Conservation (phyloP, 30 jellyfish, hydroid and myxozoan genomes). For the Clytia hemisphaerica region DNA sequence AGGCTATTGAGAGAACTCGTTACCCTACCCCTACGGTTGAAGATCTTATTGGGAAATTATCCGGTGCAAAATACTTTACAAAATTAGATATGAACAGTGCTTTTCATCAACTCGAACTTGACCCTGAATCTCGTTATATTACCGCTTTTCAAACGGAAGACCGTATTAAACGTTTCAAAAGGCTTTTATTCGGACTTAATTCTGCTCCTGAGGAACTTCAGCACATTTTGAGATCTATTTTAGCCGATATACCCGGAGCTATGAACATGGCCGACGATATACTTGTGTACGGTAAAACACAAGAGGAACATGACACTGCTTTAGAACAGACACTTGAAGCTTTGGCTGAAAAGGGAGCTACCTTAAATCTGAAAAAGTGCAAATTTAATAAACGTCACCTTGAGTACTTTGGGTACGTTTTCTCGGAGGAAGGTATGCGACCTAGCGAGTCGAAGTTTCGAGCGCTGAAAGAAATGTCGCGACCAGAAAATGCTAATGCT, state of each 20-base stretch:
- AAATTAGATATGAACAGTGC: conserved; percentile 2
- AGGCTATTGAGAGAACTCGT: not conserved
- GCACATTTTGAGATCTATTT: conserved; percentile 3
- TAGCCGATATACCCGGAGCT: conserved; percentile 18
- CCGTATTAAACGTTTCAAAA: no score
- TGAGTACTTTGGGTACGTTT: conserved; percentile 1
- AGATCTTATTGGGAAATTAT: not conserved
- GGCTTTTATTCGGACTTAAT: no score
- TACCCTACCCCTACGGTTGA: conserved; percentile 24
- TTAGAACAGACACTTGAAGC: conserved; percentile 4
- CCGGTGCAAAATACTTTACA: not conserved
- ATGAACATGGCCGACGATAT: conserved; percentile 15
- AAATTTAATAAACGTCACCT: not conserved
- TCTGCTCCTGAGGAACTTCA: no score
- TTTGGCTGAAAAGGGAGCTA: conserved; percentile 4
- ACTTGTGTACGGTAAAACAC: not conserved
- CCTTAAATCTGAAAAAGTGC: conserved; percentile 17
- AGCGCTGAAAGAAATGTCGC: conserved; percentile 2
- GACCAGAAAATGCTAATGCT: not conserved
- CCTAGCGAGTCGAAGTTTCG: conserved; percentile 6
- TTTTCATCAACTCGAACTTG: conserved; percentile 6
- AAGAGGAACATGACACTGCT: conserved; percentile 14
- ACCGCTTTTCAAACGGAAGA: no score
- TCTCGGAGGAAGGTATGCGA: conserved; percentile 2
- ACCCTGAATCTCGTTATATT: no score